Evolutionary conservation across 2,888 invertebrate species (phyloP), one percentile per base, ranked within the genome.

Genomic region (Orthosia incerta): DNA sequence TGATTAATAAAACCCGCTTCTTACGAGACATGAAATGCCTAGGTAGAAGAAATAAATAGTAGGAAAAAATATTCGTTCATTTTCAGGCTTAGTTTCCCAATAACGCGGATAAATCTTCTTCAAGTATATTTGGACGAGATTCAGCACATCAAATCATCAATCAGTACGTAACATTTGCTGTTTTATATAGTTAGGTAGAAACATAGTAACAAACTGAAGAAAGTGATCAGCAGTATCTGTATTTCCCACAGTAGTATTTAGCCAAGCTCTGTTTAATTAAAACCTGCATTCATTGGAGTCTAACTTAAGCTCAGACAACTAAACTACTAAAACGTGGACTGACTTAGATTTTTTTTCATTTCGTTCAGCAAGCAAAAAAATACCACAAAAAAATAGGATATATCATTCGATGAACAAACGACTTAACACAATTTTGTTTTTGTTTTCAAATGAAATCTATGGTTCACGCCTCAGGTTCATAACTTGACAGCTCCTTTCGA

Each of bases 401-500:
- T 15, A 23, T 13, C 3, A 39, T 59, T 51, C 31, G 45, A 65
- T 53, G 13, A 48, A 59, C 20, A 63, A 57, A 23, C 46, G 61
- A 75, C 51, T 71, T 46, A 46, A 55, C 23, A 50, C 12, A 39
- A 62, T 66, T 66, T 31, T 31, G 18, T 18, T n/a, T 45, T 31
- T 31, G 20, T 57, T 60, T 68, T 61, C 57, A 66, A 57, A 76
- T 66, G 48, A 23, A 55, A 69, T 63, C 60, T 71, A 66, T 83
- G 66, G 71, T 76, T 82, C 51, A 76, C 31, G 60, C 23, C 68
- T 62, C 60, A 31, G 26, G 15, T 64, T 64, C n/a, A n/a, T 60
- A 73, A 73, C 65, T 74, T 69, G 71, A 76, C 71, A 69, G 57
- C 53, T 71, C 61, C 59, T 71, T 74, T 74, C 57, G 62, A 74